Evolutionary conservation across 2,888 invertebrate genomes (phyloP).

Genomic region (Teinopalpus imperialis): DNA sequence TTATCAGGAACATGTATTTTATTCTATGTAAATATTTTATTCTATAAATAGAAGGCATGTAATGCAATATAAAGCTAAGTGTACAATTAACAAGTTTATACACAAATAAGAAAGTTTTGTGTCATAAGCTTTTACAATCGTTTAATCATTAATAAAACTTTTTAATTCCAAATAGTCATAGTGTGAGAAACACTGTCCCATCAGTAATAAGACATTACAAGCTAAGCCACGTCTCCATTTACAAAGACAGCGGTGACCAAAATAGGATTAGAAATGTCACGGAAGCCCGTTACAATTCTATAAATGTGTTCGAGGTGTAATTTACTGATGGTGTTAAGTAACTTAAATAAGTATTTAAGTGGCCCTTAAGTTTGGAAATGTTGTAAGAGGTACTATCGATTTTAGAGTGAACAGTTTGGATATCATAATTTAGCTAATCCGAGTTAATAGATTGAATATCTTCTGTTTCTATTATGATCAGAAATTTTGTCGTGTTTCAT

Average conservation of each 20-base stretch:
- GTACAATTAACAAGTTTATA: too few species aligned
- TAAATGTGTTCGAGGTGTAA: conserved; percentile 29
- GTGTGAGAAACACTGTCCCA: conserved; percentile 4
- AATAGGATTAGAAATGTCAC: conserved; percentile 31
- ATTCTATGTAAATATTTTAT: too few species aligned
- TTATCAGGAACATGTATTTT: too few species aligned
- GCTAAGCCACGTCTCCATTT: conserved; percentile 14
- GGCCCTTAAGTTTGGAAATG: conserved; percentile 44
- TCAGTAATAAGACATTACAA: conserved; percentile 16
- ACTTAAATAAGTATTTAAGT: conserved; percentile 57
- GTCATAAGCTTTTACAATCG: too few species aligned
- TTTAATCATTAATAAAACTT: conserved; percentile 6
- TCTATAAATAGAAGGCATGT: too few species aligned
- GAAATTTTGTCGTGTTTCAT: too few species aligned
- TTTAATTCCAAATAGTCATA: conserved; percentile 16
- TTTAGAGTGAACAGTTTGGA: conserved; percentile 30
- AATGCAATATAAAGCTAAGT: too few species aligned
- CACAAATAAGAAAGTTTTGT: too few species aligned
- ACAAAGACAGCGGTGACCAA: conserved; percentile 26
- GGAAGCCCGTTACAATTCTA: conserved; percentile 27
- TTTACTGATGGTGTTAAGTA: conserved; percentile 44
- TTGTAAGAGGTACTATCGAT: conserved; percentile 25
- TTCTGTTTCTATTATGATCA: too few species aligned
- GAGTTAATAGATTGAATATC: neutral
- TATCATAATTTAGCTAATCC: neutral